Evolutionary conservation across 2,113 vertebrate species (phyloP).

Genomic region (Nibea albiflora): DNA sequence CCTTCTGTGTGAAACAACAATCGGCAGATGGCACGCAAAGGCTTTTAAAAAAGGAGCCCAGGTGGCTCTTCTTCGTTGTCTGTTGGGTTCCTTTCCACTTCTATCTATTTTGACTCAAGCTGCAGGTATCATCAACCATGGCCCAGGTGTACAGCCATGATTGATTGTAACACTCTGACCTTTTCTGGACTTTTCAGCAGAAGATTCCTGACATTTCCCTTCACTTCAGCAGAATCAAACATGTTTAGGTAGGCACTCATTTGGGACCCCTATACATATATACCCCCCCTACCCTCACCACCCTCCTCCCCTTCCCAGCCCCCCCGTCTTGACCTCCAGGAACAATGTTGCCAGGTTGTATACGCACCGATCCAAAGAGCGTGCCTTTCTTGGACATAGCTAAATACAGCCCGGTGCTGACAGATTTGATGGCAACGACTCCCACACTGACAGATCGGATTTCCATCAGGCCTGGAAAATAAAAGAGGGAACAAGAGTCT

Average conservation of each 20-base stretch:
- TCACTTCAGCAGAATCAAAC: slow-evolving; percentile 42
- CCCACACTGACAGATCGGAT: slow-evolving; percentile 94
- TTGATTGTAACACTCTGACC: slow-evolving; percentile 67
- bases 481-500: slow-evolving; percentile 68
- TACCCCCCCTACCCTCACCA: slow-evolving; percentile 22
- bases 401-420: slow-evolving; percentile 93
- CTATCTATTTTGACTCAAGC: slow-evolving; percentile 73
- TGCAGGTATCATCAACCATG: slow-evolving; percentile 67
- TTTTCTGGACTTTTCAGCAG: slow-evolving; percentile 54
- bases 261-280: slow-evolving; percentile 51
- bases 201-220: slow-evolving; percentile 52
- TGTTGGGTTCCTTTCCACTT: slow-evolving; percentile 49
- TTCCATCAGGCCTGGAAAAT: slow-evolving; percentile 91
- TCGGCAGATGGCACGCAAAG: slow-evolving; percentile 77
- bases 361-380: slow-evolving; percentile 94
- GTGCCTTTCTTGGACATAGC: slow-evolving; percentile 93
- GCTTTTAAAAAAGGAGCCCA: slow-evolving; percentile 63
- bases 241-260: slow-evolving; percentile 40
- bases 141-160: slow-evolving; percentile 71
- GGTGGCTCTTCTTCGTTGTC: slow-evolving; percentile 72
- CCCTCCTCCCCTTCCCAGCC: slow-evolving; percentile 25
- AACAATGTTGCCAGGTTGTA: slow-evolving; percentile 65
- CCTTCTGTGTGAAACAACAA: slow-evolving; percentile 64
- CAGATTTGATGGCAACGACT: slow-evolving; percentile 92
- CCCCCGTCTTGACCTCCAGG: slow-evolving; percentile 51